Evolutionary conservation across 2,888 invertebrate genomes (phyloP).

Genomic region (Harpagoxenus sublaevis): DNA sequence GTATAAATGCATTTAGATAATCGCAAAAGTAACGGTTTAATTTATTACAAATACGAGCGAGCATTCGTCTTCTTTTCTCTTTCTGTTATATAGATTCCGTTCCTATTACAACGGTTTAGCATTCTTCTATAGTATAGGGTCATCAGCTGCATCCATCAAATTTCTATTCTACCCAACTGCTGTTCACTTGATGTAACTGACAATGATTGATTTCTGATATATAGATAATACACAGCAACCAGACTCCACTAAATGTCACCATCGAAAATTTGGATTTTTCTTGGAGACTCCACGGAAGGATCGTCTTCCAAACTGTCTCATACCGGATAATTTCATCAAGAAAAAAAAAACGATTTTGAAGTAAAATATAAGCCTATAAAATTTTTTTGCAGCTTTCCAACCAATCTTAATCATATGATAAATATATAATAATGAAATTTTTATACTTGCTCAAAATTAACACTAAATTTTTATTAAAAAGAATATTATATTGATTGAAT

Average conservation of each 20-base stretch:
- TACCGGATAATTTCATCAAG: neutral
- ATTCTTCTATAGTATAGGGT: neutral
- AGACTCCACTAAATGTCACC: neutral
- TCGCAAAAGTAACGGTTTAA: neutral
- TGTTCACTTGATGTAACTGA: neutral
- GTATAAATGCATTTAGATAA: neutral
- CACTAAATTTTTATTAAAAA: conserved; percentile 58
- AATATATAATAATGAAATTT: conserved; percentile 2
- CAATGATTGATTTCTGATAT: neutral
- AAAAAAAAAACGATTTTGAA: neutral
- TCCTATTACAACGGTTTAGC: neutral
- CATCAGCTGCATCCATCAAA: neutral
- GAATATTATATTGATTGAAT: conserved; percentile 42
- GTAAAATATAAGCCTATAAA: neutral
- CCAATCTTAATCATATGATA: neutral
- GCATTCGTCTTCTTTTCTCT: neutral
- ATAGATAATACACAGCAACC: neutral
- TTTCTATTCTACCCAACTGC: neutral
- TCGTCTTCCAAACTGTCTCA: neutral
- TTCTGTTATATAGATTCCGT: neutral
- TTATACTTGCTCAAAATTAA: neutral
- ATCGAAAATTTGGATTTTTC: neutral
- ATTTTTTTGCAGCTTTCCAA: neutral
- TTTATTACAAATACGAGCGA: neutral
- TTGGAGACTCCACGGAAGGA: neutral